Evolutionary conservation across 1,140 invertebrate species (phyloP), one percentile per base, ranked within the genome.

Genomic region (Mya arenaria): DNA sequence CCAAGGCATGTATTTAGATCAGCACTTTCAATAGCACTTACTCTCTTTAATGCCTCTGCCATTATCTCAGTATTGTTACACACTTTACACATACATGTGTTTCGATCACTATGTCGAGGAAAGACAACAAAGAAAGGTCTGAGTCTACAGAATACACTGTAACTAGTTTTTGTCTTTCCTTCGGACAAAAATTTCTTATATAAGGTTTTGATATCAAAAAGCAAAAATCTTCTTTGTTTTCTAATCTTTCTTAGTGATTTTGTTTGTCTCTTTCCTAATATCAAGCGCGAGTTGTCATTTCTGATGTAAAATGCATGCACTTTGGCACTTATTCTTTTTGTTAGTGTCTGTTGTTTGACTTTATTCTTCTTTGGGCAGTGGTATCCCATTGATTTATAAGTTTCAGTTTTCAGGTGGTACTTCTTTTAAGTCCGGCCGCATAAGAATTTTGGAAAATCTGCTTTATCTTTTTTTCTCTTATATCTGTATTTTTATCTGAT

Each of bases 21-120:
- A 39, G 23, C 41, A 17, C 63, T 58, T 69, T 73, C 63, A 23
- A 78, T 62, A 5, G n/a, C 41, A 17, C 58, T 41, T 30, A 30
- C 32, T 23, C 52, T 55, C 5, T 56, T 28, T 58, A 84, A 56
- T 48, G 15, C 60, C 17, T 81, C 52, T 28, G 75, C 77, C 58
- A 86, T 63, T 25, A 77, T 72, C 23, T 82, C 25, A 4, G 56
- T 72, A 41, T 86, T 86, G 8, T 86, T 63, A 72, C 80, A 74
- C 6, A 19, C 39, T 41, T 86, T 84, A 68, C 82, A 82, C 32
- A 72, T 17, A 66, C 85, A 84, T 0, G 82, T 86, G 28, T 84
- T 68, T 56, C 82, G 39, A 60, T 84, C 84, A 74, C 52, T 52
- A 41, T 60, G n/a, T 30, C 37, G 77, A 8, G 78, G 72, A 56